Base-by-base conservation (phyloP, 2,797 vertebrate genomes). In the Characodon lateralis region DNA sequence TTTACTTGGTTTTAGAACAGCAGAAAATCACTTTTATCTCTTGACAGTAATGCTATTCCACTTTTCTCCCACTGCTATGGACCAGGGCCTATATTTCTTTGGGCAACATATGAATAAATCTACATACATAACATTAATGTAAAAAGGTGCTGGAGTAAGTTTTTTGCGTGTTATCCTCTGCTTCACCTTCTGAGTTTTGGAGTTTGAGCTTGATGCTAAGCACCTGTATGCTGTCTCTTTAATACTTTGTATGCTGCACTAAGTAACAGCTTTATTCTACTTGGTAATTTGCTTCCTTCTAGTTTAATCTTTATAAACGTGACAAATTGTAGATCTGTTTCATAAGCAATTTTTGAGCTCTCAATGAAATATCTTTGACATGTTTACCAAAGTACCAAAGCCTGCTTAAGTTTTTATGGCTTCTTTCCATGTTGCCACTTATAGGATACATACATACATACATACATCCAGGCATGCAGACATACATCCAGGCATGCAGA, bases 21-120 rank as follows among this genome's bases (percentile, higher is more conserved):
- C 77, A 81, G 76, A 51, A 85, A 83, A 83, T 85, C 31, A 56
- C 39, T 61, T 78, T 78, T 55, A 82, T 82, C 53, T 51, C 5
- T 22, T 73, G 77, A 70, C 72, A 16, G 10, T 71, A 50, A 80
- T 58, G n/a, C 24, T 68, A 18, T 74, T 71, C 55, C 35, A 72
- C 18, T 55, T 59, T 70, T 53, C 24, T 79, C 63, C 43, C 10
- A 53, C 63, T 82, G 58, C 2, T n/a, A 66, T 63, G 3, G 28
- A 73, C 73, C 74, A 43, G 24, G 35, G 26, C 8, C 3, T n/a
- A 7, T 20, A 41, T 71, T 81, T 53, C 55, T 53, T 43, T 73
- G 39, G 50, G 55, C 28, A 58, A 43, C 70, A 72, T 66, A 69
- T 75, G 26, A 72, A 73, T 72, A 75, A 65, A 80, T 71, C n/a